Evolutionary conservation across 2,797 vertebrate species (phyloP), one percentile per base, ranked within the genome.

Genomic region (Gymnothorax javanicus): DNA sequence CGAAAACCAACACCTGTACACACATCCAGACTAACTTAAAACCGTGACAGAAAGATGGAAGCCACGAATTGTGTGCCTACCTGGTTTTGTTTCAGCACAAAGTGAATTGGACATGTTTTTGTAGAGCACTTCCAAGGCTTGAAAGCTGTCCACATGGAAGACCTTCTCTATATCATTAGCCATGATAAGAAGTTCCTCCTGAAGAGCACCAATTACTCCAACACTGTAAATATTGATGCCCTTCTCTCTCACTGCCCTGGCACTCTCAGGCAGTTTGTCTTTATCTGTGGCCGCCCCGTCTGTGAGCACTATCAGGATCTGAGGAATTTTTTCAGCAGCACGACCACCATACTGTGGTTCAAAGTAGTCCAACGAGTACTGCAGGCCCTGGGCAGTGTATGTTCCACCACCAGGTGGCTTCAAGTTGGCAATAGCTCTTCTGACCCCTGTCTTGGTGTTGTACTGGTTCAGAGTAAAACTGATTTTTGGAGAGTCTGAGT

Each of bases 271-370:
- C 84, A 97, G 93, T 1, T 54, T 84, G 9, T 81, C 0, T 0
- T 0, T 54, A 84, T 96, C 95, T 0, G 92, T 94, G 0, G 96
- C 95, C 0, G 93, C 90, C 0, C 96, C 96, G 23, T 97, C 96
- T 1, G 96, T 97, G 90, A 97, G 96, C 73, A 97, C 92, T 90
- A 97, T 91, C 83, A 97, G 89, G 69, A 97, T 92, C 91, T 95
- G 95, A 7, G 95, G 91, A 57, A 96, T 89, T 0, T 89, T 43
- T n/a, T 83, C 71, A 1, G 86, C 87, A 0, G 84, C 87, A 13
- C 95, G 92, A 0, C 96, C 96, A 1, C 96, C 95, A 0, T 95
- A 25, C 3, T 62, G 7, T 0, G 82, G 27, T 0, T 84, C 52
- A 85, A 97, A 97, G 90, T 90, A 95, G 11, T 88, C 12, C 7